phyloP scores from a whole-genome alignment of 2,797 vertebrate genomes.

The Dryobates pubescens region DNA sequence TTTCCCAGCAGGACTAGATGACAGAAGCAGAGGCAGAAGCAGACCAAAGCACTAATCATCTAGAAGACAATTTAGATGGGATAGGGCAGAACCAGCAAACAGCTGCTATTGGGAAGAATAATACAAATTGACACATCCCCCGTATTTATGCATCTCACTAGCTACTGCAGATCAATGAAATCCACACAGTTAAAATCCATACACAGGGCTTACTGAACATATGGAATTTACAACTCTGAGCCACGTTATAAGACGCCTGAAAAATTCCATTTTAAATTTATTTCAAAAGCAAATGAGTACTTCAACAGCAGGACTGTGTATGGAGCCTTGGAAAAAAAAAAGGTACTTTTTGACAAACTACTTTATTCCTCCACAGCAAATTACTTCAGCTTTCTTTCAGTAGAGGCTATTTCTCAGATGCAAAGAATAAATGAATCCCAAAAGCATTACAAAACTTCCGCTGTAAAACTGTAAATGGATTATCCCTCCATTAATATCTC shows the following conservation, averaged over 20 bases:
- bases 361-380: constrained; percentile 24
- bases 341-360: background rate
- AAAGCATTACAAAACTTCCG: constrained; percentile 61
- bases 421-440: constrained; percentile 69
- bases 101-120: background rate
- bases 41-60: background rate
- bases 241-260: background rate
- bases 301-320: background rate
- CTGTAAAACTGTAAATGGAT: constrained; percentile 69
- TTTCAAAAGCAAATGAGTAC: background rate
- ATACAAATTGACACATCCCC: background rate
- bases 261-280: background rate
- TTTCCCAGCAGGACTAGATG: background rate
- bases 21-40: background rate
- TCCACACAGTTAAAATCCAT: background rate
- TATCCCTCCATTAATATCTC: constrained; percentile 68
- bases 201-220: background rate
- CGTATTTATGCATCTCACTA: background rate
- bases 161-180: background rate
- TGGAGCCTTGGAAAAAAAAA: fast-evolving
- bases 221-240: background rate
- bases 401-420: constrained; percentile 41
- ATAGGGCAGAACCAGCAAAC: background rate
- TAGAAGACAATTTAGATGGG: background rate
- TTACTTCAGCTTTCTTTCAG: constrained; percentile 54